Conservation (phyloP, 2,888 invertebrate species). For the Brachypalpus laphriformis region DNA sequence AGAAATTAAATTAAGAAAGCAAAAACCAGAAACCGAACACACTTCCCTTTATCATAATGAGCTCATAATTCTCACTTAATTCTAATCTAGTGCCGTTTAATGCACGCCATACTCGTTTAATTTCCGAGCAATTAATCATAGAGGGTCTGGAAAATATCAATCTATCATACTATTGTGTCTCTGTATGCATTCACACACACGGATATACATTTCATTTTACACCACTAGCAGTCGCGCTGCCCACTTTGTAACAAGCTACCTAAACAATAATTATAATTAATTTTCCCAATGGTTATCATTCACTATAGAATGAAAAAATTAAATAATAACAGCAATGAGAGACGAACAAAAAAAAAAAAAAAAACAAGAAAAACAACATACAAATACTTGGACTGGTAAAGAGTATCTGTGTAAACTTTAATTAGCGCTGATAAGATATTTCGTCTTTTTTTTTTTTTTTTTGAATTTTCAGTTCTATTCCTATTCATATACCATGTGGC, state of each 20-base stretch:
- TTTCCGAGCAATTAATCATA: conserved; percentile 47
- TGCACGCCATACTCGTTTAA: conserved; percentile 37
- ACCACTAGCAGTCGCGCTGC: neutral
- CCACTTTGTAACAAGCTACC: conserved; percentile 51
- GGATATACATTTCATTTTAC: neutral
- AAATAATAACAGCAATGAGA: conserved; percentile 51
- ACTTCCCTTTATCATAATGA: conserved; percentile 60
- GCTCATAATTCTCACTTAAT: conserved; percentile 64
- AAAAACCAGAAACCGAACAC: conserved; percentile 21
- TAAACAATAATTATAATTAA: conserved; percentile 67
- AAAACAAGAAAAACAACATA: conserved; percentile 53
- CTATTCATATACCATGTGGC: conserved; percentile 40
- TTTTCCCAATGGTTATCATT: conserved; percentile 60
- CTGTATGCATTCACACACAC: neutral
- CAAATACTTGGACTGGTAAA: conserved; percentile 47
- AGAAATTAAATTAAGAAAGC: neutral
- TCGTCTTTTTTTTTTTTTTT: conserved; percentile 26
- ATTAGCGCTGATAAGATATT: conserved; percentile 65
- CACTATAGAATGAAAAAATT: conserved; percentile 53
- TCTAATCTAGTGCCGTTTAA: conserved; percentile 62
- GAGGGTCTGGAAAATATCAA: conserved; percentile 50
- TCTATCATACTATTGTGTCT: conserved; percentile 41
- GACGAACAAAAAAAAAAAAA: conserved; percentile 18
- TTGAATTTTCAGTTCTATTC: conserved; percentile 28
- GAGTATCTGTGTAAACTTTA: conserved; percentile 65